phyloP scores from a whole-genome alignment of 2,888 invertebrate genomes.

The Nebria brevicollis region DNA sequence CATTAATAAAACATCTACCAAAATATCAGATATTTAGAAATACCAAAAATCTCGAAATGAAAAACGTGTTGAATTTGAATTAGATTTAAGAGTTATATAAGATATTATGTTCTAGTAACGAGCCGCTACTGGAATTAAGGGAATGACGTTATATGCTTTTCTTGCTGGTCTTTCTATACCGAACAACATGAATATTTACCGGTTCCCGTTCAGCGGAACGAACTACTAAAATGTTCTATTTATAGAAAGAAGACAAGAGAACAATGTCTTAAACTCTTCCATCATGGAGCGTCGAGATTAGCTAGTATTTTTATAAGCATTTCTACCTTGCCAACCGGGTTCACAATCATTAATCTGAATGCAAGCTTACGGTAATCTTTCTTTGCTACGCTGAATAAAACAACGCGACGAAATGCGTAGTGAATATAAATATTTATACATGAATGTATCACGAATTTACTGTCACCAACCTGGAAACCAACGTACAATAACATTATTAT shows the following conservation, averaged over 20 bases:
- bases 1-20: too few species aligned
- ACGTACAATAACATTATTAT: background rate
- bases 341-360: background rate
- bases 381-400: constrained; percentile 6
- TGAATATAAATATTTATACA: background rate
- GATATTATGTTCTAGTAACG: background rate
- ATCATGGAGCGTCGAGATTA: background rate
- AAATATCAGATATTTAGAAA: too few species aligned
- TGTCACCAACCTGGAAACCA: background rate
- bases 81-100: too few species aligned
- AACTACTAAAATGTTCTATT: constrained; percentile 1
- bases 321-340: background rate
- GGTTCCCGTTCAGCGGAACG: constrained; percentile 3
- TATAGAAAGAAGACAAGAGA: constrained; percentile 6
- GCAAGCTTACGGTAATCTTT: background rate
- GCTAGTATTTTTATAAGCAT: constrained; percentile 13
- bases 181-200: constrained; percentile 12
- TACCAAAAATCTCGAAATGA: too few species aligned
- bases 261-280: constrained; percentile 2
- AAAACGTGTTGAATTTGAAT: too few species aligned
- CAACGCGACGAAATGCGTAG: background rate
- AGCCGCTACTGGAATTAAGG: background rate
- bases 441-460: background rate
- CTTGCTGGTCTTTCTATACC: background rate
- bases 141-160: background rate